phyloP scores from a whole-genome alignment of 2,797 vertebrate species.

The Poeciliopsis turneri region DNA sequence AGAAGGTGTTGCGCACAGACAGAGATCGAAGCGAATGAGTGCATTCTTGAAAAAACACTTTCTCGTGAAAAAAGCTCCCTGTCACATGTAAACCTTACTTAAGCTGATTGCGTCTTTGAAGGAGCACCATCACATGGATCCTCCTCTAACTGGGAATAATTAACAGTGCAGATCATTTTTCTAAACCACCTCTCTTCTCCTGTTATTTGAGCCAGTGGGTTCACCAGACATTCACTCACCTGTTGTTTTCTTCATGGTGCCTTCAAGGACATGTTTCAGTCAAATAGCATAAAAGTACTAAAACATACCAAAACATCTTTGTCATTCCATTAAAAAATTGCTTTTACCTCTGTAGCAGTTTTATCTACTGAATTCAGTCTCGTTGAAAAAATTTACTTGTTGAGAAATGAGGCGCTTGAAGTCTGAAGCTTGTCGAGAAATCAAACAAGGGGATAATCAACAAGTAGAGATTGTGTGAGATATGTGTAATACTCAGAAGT shows the following conservation, averaged over 20 bases:
- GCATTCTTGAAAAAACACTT: conserved; percentile 20
- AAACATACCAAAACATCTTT: background rate
- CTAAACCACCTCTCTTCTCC: background rate
- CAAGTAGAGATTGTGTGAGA: background rate
- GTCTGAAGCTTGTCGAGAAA: conserved; percentile 20
- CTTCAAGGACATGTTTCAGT: conserved; percentile 21
- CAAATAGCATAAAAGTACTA: background rate
- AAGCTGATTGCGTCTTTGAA: conserved; percentile 23
- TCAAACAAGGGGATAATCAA: conserved; percentile 7
- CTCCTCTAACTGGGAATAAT: conserved; percentile 6
- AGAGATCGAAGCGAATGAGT: conserved; percentile 26
- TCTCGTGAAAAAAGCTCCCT: conserved; percentile 16
- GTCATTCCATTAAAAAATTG: background rate
- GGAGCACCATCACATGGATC: background rate
- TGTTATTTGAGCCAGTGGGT: background rate
- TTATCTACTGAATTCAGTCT: background rate
- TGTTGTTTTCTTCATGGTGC: conserved; percentile 4
- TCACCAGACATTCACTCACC: background rate
- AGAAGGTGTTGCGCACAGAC: conserved; percentile 55
- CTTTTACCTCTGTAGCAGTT: background rate
- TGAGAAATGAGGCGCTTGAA: background rate
- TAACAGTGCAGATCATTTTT: conserved; percentile 1
- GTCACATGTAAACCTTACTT: conserved; percentile 23
- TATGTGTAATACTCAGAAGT: background rate
- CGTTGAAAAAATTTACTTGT: background rate